phyloP scores from a whole-genome alignment of 1,140 invertebrate genomes.

The Probaryconus sp. region DNA sequence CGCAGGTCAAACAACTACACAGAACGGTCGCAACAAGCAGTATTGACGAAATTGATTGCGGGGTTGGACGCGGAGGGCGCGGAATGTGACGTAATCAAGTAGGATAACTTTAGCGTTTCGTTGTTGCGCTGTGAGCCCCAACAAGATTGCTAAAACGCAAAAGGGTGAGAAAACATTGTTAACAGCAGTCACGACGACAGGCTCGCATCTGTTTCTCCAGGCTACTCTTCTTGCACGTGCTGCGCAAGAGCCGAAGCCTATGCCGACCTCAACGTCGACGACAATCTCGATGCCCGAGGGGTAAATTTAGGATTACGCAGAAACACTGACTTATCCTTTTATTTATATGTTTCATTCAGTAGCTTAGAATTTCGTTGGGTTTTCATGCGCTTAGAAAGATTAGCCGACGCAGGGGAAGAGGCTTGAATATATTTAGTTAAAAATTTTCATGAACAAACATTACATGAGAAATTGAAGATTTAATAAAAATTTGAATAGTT shows the following conservation, averaged over 20 bases:
- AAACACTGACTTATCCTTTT: conserved; percentile 23
- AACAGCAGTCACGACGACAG: conserved; percentile 73
- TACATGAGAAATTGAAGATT: no score
- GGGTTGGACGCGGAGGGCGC: conserved; percentile 38
- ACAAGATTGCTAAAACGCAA: conserved; percentile 67
- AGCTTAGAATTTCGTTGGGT: conserved; percentile 5
- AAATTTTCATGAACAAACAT: no score
- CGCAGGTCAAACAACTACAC: conserved; percentile 60
- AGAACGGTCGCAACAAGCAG: conserved; percentile 72
- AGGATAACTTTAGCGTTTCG: conserved; percentile 47
- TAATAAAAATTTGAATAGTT: no score
- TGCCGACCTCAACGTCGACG: no score
- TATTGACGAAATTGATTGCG: conserved; percentile 77
- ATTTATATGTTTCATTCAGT: conserved; percentile 26
- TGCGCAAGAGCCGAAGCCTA: no score
- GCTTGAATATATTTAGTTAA: no score
- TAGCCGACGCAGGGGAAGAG: no score
- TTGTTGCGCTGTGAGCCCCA: conserved; percentile 33
- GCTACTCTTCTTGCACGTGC: conserved; percentile 65
- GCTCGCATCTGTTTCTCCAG: conserved; percentile 51
- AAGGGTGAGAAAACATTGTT: conserved; percentile 77
- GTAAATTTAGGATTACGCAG: conserved; percentile 47
- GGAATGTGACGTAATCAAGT: conserved; percentile 65
- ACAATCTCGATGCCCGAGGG: conserved; percentile 66
- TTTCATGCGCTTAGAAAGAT: no score